phyloP scores from a whole-genome alignment of 2,113 vertebrate genomes.

The Hystrix cristata region DNA sequence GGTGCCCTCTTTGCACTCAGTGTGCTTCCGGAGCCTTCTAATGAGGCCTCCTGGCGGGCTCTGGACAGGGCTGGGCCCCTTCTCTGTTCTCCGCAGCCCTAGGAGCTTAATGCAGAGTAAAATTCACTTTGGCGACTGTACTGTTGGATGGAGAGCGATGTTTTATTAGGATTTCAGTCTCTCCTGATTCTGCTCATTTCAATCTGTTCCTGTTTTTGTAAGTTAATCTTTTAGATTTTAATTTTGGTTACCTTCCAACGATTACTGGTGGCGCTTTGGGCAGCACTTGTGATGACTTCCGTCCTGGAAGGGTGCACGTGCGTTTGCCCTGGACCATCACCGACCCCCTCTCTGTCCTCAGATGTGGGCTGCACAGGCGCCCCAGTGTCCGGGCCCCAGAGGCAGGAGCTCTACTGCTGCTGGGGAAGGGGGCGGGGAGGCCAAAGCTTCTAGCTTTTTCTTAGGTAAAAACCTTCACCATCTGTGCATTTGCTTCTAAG shows the following conservation, averaged over 20 bases:
- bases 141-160: background rate
- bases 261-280: background rate
- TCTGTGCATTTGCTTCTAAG: background rate
- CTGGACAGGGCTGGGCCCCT: background rate
- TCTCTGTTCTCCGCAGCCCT: background rate
- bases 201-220: background rate
- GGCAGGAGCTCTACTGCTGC: background rate
- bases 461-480: background rate
- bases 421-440: background rate
- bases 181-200: background rate
- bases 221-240: background rate
- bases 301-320: background rate
- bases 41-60: background rate
- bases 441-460: background rate
- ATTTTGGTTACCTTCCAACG: background rate
- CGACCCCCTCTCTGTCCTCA: background rate
- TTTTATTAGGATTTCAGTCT: background rate
- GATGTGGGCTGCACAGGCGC: rapidly evolving
- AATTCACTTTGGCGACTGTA: background rate
- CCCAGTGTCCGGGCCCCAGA: background rate
- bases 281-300: background rate
- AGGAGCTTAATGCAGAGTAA: background rate
- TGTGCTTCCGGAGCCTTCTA: background rate
- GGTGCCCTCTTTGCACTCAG: too few species aligned
- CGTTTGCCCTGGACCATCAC: background rate